phyloP scores from a whole-genome alignment of 2,113 vertebrate genomes.

The Perca schrenkii region DNA sequence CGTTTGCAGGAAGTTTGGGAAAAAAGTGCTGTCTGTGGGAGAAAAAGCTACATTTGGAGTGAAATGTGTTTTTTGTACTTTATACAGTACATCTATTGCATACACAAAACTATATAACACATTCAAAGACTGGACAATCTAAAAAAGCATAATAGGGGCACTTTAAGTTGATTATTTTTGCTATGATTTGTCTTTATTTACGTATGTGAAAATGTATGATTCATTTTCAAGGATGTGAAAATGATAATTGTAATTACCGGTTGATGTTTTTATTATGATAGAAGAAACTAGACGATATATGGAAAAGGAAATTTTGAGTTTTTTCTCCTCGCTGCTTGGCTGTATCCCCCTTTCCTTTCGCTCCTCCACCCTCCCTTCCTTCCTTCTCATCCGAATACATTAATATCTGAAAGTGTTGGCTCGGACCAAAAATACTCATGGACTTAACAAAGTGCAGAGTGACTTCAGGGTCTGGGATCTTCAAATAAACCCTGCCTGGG shows the following conservation, averaged over 20 bases:
- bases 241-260: neutral
- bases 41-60: no score
- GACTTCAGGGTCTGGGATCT: constrained; percentile 96
- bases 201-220: neutral
- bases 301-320: constrained; percentile 36
- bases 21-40: no score
- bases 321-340: constrained; percentile 37
- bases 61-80: no score
- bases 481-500: constrained; percentile 97
- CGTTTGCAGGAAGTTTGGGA: no score
- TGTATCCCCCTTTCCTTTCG: constrained; percentile 24
- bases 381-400: constrained; percentile 90
- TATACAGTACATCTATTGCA: no score
- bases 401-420: constrained; percentile 94
- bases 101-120: no score
- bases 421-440: constrained; percentile 83
- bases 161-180: neutral
- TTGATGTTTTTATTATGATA: neutral
- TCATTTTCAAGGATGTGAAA: neutral
- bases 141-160: no score
- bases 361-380: constrained; percentile 10
- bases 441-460: constrained; percentile 91
- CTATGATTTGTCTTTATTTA: neutral
- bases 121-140: no score
- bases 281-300: constrained; percentile 3